These are phyloP conservation scores for Pseudolycoriella hygida DNA, from an alignment of 2,888 invertebrate genomes.

Conservation along the genomic window DNA sequence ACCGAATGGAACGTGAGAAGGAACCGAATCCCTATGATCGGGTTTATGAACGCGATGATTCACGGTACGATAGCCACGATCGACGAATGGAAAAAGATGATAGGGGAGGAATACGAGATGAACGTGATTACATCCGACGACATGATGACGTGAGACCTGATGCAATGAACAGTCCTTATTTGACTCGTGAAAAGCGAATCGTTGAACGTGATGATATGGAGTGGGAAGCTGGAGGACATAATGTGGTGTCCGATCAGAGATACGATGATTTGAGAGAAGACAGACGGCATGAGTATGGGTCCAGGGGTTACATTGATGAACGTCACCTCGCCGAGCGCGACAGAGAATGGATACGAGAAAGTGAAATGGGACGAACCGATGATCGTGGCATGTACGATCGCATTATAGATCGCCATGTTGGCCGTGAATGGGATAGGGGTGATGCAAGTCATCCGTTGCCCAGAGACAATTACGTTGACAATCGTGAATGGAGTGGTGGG, in stretches of 20 bases:
- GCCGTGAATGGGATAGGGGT: neutral
- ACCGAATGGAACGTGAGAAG: constrained; percentile 6
- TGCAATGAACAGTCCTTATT: neutral
- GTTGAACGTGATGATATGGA: constrained; percentile 11
- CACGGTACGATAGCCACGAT: constrained; percentile 12
- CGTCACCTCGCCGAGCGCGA: constrained; percentile 13
- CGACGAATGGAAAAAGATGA: constrained; percentile 12
- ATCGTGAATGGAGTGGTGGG: constrained; percentile 14
- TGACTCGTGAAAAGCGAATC: neutral
- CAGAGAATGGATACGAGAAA: constrained; percentile 16
- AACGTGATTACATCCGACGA: constrained; percentile 4
- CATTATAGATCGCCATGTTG: neutral
- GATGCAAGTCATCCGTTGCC: neutral
- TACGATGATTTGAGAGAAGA: constrained; percentile 9
- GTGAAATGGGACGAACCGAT: constrained; percentile 7
- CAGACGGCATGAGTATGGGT: constrained; percentile 8
- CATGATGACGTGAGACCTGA: neutral
- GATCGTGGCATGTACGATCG: constrained; percentile 1
- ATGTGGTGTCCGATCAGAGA: constrained; percentile 16
- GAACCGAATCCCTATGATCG: constrained; percentile 8
- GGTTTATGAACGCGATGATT: constrained; percentile 12
- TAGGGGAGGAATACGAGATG: neutral
- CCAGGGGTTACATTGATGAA: constrained; percentile 16
- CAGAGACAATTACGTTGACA: constrained; percentile 11
- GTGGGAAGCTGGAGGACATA: constrained; percentile 11